phyloP scores from a whole-genome alignment of 2,113 vertebrate genomes.

The Nesoenas mayeri region DNA sequence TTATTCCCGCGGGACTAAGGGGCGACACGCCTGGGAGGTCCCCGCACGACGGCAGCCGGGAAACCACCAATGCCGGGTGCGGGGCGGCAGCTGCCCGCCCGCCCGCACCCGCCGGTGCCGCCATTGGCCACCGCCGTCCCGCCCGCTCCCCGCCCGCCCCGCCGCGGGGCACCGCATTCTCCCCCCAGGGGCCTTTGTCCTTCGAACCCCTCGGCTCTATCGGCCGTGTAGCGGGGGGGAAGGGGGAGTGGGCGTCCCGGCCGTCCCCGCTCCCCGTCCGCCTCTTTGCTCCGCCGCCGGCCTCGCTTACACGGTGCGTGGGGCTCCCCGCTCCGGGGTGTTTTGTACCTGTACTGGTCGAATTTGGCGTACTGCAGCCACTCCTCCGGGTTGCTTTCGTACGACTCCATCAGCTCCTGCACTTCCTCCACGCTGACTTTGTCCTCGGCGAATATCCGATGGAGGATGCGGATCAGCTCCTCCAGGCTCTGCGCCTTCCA shows the following conservation, averaged over 20 bases:
- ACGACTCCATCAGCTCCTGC: constrained; percentile 88
- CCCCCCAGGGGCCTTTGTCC: neutral
- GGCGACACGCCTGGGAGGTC: too few species aligned
- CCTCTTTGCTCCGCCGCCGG: neutral
- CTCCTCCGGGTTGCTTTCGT: constrained; percentile 87
- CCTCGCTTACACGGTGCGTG: neutral
- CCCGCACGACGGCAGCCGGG: neutral
- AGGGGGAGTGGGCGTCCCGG: too few species aligned
- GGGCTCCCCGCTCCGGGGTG: neutral
- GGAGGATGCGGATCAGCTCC: constrained; percentile 84
- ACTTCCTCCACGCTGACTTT: constrained; percentile 88
- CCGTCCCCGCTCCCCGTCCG: neutral
- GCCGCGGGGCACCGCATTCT: neutral
- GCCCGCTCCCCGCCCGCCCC: neutral
- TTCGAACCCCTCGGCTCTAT: too few species aligned
- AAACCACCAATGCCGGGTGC: neutral
- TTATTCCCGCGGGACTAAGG: too few species aligned
- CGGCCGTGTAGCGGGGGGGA: too few species aligned
- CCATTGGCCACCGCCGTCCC: constrained; percentile 12
- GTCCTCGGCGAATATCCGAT: constrained; percentile 83
- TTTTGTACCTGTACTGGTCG: constrained; percentile 87
- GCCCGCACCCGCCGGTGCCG: neutral
- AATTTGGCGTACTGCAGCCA: constrained; percentile 88
- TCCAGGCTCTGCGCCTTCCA: constrained; percentile 81
- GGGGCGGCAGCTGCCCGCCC: neutral